Conservation (phyloP, 1,140 invertebrate species). For the Latrodectus geometricus region DNA sequence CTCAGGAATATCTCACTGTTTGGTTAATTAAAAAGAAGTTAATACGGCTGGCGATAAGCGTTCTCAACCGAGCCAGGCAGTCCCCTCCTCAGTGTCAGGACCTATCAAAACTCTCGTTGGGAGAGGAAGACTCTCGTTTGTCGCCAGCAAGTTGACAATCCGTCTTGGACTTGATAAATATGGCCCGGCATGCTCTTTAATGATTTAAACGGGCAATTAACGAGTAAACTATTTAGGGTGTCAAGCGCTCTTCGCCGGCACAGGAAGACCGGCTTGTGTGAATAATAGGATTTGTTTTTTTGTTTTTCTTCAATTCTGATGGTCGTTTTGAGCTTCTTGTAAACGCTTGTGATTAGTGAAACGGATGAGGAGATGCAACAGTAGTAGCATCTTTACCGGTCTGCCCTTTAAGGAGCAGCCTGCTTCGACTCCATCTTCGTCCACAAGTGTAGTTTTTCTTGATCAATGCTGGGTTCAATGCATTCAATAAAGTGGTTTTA, state of each 20-base stretch:
- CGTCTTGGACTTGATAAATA: constrained; percentile 54
- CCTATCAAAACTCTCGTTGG: constrained; percentile 27
- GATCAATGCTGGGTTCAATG: background rate
- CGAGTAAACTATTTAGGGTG: constrained; percentile 59
- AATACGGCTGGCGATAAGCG: background rate
- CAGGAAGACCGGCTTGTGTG: constrained; percentile 4
- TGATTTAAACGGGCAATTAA: constrained; percentile 62
- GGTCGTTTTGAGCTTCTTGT: constrained; percentile 1
- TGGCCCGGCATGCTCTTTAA: constrained; percentile 58
- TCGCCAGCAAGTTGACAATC: constrained; percentile 55
- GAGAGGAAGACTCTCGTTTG: constrained; percentile 33
- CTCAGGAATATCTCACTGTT: background rate
- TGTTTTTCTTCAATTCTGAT: background rate
- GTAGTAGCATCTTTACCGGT: constrained; percentile 45
- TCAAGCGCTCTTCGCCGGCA: constrained; percentile 46
- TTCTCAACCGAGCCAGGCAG: background rate
- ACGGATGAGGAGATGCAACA: constrained; percentile 16
- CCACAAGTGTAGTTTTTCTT: background rate
- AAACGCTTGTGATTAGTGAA: constrained; percentile 41
- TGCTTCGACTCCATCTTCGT: constrained; percentile 10
- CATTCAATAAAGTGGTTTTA: too few relatives aligned
- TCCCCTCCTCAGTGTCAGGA: constrained; percentile 16
- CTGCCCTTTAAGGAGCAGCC: background rate
- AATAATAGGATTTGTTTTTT: constrained; percentile 15
- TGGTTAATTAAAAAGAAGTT: background rate